Base-by-base conservation (phyloP, 2,888 invertebrate species). In the Stenurella melanura region DNA sequence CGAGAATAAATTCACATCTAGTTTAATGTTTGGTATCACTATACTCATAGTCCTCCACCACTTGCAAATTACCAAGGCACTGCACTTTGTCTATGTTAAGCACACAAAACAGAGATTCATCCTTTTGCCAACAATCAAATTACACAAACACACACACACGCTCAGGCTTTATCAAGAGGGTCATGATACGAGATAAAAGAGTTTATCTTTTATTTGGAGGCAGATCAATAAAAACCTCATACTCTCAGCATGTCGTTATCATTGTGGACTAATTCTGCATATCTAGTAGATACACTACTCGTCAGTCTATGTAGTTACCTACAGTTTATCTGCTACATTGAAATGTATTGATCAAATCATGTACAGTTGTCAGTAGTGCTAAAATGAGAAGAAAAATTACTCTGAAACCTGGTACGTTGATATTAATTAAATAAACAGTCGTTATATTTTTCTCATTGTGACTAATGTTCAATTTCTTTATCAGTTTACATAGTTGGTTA, bases 361-460 rank as follows among this genome's bases (percentile, higher is more conserved):
- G 10, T 21, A 10, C 19, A 19, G 19, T 18, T 12, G 11, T 11
- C 21, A 12, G 19, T 58, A 54, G 34, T 64, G n/a, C 15, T 54
- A 78, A 66, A 61, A 80, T 78, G 77, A 64, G 74, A 67, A 74
- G 71, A 42, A 78, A 74, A 67, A 64, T 81, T 17, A n/a, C 54
- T 6, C 68, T 78, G 21, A 73, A 77, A 54, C 77, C 81, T 70
- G 81, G 81, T 81, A 74, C 67, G 70, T 68, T 57, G 63, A 10
- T 86, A 86, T 70, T 87, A 84, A 81, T 81, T 87, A 60, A 85
- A 87, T 69, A 88, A 89, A 66, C 85, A 88, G 54, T 78, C 90
- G 15, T 80, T 77, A 17, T 94, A 94, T 84, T 91, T 42, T 42
- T 42, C 3, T 50, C 5, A n/a, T 50, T n/a, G n/a, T 15, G 42